Percentiles rank a stretch among this genome's conserved stretches.
These are phyloP conservation scores for Nylanderia fulva DNA, from an alignment of 1,140 invertebrate species.

Conservation along the genomic window DNA sequence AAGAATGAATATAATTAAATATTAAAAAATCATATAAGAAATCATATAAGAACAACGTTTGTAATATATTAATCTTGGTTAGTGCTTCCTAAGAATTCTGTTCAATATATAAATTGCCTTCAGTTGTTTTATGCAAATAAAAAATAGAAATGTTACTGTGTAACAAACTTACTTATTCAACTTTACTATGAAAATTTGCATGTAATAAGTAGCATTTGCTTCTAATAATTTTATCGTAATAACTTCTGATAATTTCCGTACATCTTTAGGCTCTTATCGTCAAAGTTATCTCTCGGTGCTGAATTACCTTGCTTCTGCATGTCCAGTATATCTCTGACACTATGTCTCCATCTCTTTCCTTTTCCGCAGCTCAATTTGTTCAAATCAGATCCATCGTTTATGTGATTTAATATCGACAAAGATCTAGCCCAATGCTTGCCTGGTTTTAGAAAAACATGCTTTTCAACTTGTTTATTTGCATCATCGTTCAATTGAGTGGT, in stretches of 20 bases:
- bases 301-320: constrained; percentile 81
- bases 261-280: background rate
- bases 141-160: background rate
- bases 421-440: constrained; percentile 83
- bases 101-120: constrained; percentile 34
- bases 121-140: constrained; percentile 44
- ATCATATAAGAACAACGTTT: background rate
- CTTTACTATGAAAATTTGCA: background rate
- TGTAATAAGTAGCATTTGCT: background rate
- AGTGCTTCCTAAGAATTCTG: constrained; percentile 54
- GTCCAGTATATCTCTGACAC: constrained; percentile 75
- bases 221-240: background rate
- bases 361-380: constrained; percentile 75
- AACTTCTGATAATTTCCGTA: background rate
- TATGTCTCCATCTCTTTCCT: constrained; percentile 81
- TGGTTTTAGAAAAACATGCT: constrained; percentile 78
- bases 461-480: constrained; percentile 9
- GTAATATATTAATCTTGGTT: constrained; percentile 54
- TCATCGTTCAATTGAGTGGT: background rate
- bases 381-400: constrained; percentile 74
- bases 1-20: background rate
- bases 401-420: constrained; percentile 81
- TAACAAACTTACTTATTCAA: background rate
- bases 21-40: background rate
- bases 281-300: background rate